phyloP scores from a whole-genome alignment of 2,113 vertebrate genomes.

The Thunnus maccoyii region DNA sequence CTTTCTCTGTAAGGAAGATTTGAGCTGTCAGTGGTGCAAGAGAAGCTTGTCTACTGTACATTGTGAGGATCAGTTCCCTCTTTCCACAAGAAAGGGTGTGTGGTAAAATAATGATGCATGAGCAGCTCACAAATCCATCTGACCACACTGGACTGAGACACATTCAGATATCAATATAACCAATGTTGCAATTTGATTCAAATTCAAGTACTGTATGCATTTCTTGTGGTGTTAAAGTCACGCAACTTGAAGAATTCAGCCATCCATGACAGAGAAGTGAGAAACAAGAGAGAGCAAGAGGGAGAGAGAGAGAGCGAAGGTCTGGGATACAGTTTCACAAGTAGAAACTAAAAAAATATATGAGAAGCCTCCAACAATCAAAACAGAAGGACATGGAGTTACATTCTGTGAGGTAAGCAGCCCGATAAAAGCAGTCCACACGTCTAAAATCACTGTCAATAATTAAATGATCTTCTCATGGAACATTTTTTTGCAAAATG shows the following conservation, averaged over 20 bases:
- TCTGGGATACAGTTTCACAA: not conserved
- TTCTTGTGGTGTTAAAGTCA: not conserved
- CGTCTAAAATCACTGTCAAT: constrained; percentile 17
- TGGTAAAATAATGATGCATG: not conserved
- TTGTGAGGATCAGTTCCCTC: too few relatives aligned
- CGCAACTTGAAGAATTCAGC: not conserved
- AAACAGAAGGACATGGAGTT: not conserved
- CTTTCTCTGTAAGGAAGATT: too few relatives aligned
- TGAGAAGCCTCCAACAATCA: not conserved
- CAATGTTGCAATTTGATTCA: constrained; percentile 6
- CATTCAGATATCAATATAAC: not conserved
- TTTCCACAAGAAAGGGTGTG: too few relatives aligned
- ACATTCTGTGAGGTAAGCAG: not conserved
- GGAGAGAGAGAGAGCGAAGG: not conserved
- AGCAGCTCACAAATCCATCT: not conserved
- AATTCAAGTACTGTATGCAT: not conserved
- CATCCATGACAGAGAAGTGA: not conserved
- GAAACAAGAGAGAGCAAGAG: not conserved
- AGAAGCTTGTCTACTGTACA: too few relatives aligned
- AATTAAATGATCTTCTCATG: not conserved
- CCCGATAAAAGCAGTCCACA: not conserved
- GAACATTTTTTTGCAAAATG: not conserved
- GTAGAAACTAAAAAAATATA: not conserved
- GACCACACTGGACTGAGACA: not conserved
- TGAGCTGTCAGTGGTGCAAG: too few relatives aligned